Evolutionary conservation across 1,140 invertebrate species (phyloP).

Genomic region (Drosophila cardini): DNA sequence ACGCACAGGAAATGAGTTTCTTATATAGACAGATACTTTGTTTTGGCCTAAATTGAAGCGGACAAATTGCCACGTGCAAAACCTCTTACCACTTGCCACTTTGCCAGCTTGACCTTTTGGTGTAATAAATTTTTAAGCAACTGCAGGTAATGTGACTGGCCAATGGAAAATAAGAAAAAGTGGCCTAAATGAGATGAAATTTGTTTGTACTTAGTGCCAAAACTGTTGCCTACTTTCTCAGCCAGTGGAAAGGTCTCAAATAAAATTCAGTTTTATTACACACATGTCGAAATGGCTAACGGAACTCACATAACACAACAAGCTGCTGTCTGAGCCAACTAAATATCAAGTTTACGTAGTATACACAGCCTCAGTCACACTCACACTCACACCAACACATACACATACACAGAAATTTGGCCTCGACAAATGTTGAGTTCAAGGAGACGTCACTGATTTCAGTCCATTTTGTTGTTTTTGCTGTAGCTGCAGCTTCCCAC

Average conservation of each 20-base stretch:
- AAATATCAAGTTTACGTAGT: conserved; percentile 20
- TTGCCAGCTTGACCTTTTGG: conserved; percentile 46
- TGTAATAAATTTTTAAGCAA: conserved; percentile 55
- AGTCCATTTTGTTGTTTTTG: conserved; percentile 26
- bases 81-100: background rate
- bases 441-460: conserved; percentile 76
- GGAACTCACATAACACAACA: conserved; percentile 36
- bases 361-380: background rate
- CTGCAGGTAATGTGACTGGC: background rate
- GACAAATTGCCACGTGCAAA: conserved; percentile 18
- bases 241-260: conserved; percentile 3
- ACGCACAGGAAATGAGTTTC: conserved; percentile 14
- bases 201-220: conserved; percentile 4
- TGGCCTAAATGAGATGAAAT: background rate
- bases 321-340: conserved; percentile 35
- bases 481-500: conserved; percentile 55
- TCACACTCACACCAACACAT: conserved; percentile 7
- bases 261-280: conserved; percentile 42
- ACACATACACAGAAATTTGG: conserved; percentile 31
- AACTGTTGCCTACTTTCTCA: conserved; percentile 55
- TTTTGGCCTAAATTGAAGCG: background rate
- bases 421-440: conserved; percentile 80
- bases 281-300: conserved; percentile 28
- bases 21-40: conserved; percentile 9
- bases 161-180: background rate